These are phyloP conservation scores for Drosophila subquinaria DNA, from an alignment of 2,888 invertebrate genomes.

Conservation along the genomic window DNA sequence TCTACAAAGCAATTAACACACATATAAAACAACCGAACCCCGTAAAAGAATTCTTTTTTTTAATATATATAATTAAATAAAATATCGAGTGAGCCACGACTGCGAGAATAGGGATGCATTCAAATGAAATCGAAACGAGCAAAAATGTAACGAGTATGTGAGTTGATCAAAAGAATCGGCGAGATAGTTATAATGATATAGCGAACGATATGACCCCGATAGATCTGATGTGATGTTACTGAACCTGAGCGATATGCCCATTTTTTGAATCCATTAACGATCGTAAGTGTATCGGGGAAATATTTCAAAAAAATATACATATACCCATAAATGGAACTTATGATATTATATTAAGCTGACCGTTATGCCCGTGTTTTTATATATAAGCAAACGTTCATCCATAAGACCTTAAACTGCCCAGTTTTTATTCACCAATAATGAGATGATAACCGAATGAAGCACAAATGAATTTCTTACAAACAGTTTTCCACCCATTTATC, in stretches of 20 bases:
- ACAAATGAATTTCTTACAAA: constrained; percentile 1
- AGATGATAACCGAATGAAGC: constrained; percentile 1
- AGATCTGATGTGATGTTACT: constrained; percentile 17
- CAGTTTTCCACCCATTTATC: constrained; percentile 5
- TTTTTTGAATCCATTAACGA: constrained; percentile 15
- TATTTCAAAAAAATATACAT: constrained; percentile 1
- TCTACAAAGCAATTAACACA: background rate
- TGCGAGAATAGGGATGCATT: constrained; percentile 24
- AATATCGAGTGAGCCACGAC: constrained; percentile 47
- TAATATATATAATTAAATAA: constrained; percentile 3
- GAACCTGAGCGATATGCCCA: constrained; percentile 19
- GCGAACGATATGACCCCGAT: constrained; percentile 4
- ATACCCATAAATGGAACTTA: constrained; percentile 24
- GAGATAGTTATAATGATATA: constrained; percentile 7
- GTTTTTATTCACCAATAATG: background rate
- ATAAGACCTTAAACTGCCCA: constrained; percentile 23
- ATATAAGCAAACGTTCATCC: constrained; percentile 15
- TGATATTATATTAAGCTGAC: constrained; percentile 26
- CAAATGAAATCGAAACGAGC: background rate
- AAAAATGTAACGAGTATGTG: constrained; percentile 5
- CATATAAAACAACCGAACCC: background rate
- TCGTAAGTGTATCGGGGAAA: constrained; percentile 8
- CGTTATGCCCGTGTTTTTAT: background rate
- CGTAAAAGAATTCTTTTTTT: background rate
- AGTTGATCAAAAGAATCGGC: constrained; percentile 11